Base-by-base conservation (phyloP, 2,888 invertebrate species). In the Eupithecia exiguata region DNA sequence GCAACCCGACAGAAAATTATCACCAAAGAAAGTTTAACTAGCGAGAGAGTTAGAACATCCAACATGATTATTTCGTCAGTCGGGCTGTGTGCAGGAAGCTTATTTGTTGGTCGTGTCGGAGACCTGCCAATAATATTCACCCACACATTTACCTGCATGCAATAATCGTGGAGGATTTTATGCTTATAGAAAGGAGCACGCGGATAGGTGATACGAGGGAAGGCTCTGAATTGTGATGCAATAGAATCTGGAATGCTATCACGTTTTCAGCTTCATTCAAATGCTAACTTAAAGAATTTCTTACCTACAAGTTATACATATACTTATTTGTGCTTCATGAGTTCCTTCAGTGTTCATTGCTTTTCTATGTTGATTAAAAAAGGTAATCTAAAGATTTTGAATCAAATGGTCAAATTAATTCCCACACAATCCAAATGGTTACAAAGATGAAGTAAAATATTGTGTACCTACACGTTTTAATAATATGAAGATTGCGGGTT, bases 121-220 rank as follows among this genome's bases (percentile, higher is more conserved):
- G 87, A 88, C 89, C 89, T 91, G 91, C 91, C 92, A 92, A 92
- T 93, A 92, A 91, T 92, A 91, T 91, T 90, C 91, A 91, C 93
- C 88, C 92, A 93, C 93, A 92, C 93, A 91, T 83, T 84, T 86
- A 88, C 86, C 83, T 87, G 87, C 80, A 85, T 85, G 88, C 87
- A 90, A 89, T 91, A 88, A 89, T 90, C 87, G 88, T 85, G 86
- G 88, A 84, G 85, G 87, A 91, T 91, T 92, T 91, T 90, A 91
- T 91, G 88, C 88, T 89, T 90, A 88, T 87, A 84, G 85, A 83
- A 81, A 85, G 81, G 84, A 84, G 81, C 80, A 84, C 83, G 80
- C 84, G 80, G 80, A 84, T 87, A 87, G 83, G 87, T 84, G 87
- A 88, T 88, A 83, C 84, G 78, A 72, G 69, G 66, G 67, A 72